Conservation (phyloP, 2,797 vertebrate genomes). For the Phrynocephalus forsythii region DNA sequence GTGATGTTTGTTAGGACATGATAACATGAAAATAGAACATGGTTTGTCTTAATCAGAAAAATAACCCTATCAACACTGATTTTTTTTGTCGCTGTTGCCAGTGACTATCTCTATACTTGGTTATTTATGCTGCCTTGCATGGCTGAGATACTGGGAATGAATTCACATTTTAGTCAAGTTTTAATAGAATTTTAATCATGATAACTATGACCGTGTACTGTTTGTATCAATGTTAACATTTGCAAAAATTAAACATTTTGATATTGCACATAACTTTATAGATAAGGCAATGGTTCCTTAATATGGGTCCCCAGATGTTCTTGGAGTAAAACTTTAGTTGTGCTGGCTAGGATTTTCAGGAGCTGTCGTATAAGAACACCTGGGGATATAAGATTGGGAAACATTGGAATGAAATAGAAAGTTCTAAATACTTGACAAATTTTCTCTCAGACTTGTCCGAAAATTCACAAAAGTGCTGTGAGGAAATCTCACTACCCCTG, state of each 20-base stretch:
- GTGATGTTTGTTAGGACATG: neutral
- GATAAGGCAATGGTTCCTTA: neutral
- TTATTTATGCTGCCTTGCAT: neutral
- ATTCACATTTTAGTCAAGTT: neutral
- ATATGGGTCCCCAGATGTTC: no score
- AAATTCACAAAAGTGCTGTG: neutral
- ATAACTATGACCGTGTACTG: neutral
- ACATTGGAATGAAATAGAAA: no score
- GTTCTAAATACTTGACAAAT: no score
- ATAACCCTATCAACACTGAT: neutral
- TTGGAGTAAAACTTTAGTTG: no score
- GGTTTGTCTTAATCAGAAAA: constrained; percentile 6
- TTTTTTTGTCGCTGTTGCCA: neutral
- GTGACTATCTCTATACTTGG: neutral
- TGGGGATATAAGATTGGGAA: no score
- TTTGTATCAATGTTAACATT: neutral
- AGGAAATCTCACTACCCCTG: no score
- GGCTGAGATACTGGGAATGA: neutral
- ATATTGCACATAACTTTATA: neutral
- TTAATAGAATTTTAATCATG: neutral
- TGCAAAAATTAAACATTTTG: neutral
- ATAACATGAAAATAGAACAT: constrained; percentile 12
- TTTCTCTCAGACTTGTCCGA: neutral
- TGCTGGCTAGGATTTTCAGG: no score
- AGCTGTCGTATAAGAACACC: no score